Evolutionary conservation across 1,140 invertebrate genomes (phyloP).

Genomic region (Oncopodura yosiiana): DNA sequence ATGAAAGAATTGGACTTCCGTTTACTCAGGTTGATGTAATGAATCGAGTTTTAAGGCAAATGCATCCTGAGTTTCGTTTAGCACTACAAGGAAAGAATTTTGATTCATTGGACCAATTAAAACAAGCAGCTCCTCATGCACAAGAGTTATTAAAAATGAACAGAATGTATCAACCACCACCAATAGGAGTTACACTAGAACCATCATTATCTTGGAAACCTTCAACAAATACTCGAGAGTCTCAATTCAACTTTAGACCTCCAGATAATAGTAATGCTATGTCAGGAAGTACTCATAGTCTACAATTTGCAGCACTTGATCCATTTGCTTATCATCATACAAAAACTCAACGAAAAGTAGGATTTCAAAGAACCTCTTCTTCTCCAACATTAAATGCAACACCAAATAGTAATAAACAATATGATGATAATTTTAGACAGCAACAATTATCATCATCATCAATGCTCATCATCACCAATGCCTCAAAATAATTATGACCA

Average conservation of each 20-base stretch:
- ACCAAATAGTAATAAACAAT: too few species aligned
- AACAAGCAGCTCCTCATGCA: slow-evolving; percentile 5
- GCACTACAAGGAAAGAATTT: background rate
- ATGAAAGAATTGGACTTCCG: slow-evolving; percentile 3
- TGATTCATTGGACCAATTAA: slow-evolving; percentile 2
- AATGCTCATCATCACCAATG: too few species aligned
- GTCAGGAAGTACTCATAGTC: background rate
- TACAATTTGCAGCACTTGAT: slow-evolving; percentile 7
- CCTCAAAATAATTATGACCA: too few species aligned
- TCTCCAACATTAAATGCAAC: background rate
- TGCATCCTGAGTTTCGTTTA: slow-evolving; percentile 9
- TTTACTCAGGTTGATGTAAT: background rate
- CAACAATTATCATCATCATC: too few species aligned
- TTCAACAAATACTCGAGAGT: background rate
- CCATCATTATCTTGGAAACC: slow-evolving; percentile 13
- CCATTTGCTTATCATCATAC: slow-evolving; percentile 12
- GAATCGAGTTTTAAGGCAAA: background rate
- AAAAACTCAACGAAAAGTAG: background rate
- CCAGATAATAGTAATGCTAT: background rate
- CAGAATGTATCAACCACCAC: slow-evolving; percentile 5
- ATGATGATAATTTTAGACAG: too few species aligned
- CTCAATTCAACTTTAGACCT: background rate
- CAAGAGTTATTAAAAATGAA: slow-evolving; percentile 15
- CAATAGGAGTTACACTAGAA: slow-evolving; percentile 1
- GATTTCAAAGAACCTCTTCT: background rate